These are phyloP conservation scores for Lates japonicus DNA, from an alignment of 2,797 vertebrate species.

Conservation along the genomic window DNA sequence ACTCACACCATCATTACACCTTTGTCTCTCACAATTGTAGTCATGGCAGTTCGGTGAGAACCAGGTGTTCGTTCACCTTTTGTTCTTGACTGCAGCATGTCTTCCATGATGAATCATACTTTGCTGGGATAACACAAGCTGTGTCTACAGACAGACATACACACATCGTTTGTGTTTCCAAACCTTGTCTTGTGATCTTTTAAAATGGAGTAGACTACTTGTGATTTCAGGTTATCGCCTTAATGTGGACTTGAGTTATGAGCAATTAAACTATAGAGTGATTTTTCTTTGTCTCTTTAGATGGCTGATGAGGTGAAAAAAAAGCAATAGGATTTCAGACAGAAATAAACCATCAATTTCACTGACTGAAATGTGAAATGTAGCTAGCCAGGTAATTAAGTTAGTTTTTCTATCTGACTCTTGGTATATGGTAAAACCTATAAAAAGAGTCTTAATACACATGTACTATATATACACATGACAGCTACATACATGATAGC, in stretches of 20 bases:
- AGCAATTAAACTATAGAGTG: neutral
- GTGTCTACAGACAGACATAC: neutral
- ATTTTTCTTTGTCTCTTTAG: neutral
- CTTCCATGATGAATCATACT: conserved; percentile 8
- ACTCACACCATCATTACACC: conserved; percentile 16
- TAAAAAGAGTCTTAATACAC: no score
- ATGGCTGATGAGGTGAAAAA: no score
- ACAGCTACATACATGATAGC: no score
- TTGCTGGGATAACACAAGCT: neutral
- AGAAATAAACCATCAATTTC: no score
- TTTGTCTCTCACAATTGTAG: conserved; percentile 6
- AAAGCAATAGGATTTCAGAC: no score
- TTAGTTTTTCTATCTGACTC: no score
- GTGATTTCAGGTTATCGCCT: neutral
- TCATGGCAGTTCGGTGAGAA: conserved; percentile 1
- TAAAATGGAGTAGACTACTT: neutral
- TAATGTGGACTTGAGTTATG: neutral
- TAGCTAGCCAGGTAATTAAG: no score
- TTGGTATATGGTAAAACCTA: no score
- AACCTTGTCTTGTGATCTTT: neutral
- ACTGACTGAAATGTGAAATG: no score
- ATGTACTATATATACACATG: no score
- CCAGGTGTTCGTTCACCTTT: conserved; percentile 28
- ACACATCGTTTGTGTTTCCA: neutral
- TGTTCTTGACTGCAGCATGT: neutral